Percentiles rank a stretch among this genome's conserved stretches.
Evolutionary conservation across 2,888 invertebrate species (phyloP).

Genomic region (Lucinisca nassula): DNA sequence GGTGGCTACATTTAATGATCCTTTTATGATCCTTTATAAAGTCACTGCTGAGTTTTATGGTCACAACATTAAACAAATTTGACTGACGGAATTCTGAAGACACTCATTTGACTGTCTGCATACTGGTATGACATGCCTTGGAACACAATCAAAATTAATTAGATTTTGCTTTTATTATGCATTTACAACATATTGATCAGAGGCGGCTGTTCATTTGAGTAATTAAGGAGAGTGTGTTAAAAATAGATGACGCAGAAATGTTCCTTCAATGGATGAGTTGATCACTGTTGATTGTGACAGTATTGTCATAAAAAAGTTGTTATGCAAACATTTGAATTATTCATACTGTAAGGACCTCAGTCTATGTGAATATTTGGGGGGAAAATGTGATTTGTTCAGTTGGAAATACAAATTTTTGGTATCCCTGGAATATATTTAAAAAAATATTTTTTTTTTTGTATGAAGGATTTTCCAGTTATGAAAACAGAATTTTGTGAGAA

Average conservation of each 20-base stretch:
- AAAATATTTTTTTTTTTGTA: too few relatives aligned
- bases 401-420: too few relatives aligned
- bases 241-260: neutral
- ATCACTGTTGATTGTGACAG: neutral
- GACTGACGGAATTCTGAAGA: neutral
- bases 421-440: too few relatives aligned
- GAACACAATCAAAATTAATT: neutral
- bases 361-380: too few relatives aligned
- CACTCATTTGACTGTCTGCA: neutral
- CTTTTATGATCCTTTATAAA: neutral
- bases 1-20: too few relatives aligned
- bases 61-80: neutral
- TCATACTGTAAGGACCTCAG: too few relatives aligned
- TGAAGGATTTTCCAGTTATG: too few relatives aligned
- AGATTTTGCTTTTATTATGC: neutral
- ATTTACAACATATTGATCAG: slow-evolving; percentile 1
- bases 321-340: too few relatives aligned
- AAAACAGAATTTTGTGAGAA: too few relatives aligned
- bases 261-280: neutral
- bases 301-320: too few relatives aligned
- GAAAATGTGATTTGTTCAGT: too few relatives aligned
- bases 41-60: neutral
- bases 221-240: neutral
- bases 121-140: neutral
- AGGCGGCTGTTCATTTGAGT: neutral